Evolutionary conservation across 53 echinoderm and acorn worm species (phyloP), one percentile per base, ranked within the genome.

Genomic region (Paelopatides confundens): DNA sequence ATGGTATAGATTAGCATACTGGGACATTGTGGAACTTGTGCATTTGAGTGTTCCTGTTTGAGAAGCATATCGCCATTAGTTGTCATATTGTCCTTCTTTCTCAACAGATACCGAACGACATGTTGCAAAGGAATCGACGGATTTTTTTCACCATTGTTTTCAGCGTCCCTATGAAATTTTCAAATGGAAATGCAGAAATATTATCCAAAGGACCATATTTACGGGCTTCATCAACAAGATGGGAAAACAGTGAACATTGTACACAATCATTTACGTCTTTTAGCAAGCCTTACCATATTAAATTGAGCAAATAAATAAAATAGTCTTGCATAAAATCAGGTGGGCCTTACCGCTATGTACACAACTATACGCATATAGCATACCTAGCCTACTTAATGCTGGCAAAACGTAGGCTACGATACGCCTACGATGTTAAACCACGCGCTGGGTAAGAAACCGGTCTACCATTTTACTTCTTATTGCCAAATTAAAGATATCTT

Each of bases 121-220:
- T 86, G 86, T 50, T 69, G 35, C 15, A 69, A 70, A 17, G 53
- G 70, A 49, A 43, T 51, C 27, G 26, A 24, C 3, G 86, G 70
- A n/a, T n/a, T 69, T 69, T 86, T 36, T 47, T 32, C n/a, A 86
- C 62, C 53, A 86, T 86, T 50, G 50, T 26, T 50, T 86, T 69
- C 4, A 86, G 69, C 3, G 34, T 63, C 26, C 39, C 37, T 31
- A 86, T 31, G 35, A 36, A 70, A 48, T 50, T 86, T 28, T 70
- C 71, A 70, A 86, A 86, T n/a, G 53, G 69, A 69, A 86, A 86
- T 12, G 58, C 69, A 69, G 86, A 86, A 69, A 86, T 31, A 31
- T 69, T 86, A 70, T 86, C 86, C 32, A 86, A 34, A 30, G 86
- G 50, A 69, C 86, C 86, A 86, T 63, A 86, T 52, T 17, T 62